Evolutionary conservation across 2,113 vertebrate genomes (phyloP), one percentile per base, ranked within the genome.

Genomic region (Noturus placidus): DNA sequence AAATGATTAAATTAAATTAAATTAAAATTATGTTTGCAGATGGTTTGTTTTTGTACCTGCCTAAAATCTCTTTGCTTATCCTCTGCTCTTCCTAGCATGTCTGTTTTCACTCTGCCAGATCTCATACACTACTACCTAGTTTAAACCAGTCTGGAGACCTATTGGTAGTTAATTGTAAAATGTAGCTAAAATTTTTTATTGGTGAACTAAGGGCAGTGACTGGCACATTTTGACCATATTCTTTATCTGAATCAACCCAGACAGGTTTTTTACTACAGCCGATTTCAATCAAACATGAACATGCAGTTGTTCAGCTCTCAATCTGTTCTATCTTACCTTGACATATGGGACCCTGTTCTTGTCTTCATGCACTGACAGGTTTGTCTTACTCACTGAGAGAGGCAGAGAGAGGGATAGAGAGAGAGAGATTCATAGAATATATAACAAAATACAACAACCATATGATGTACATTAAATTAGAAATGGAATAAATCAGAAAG

Each of bases 341-440:
- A 99, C 98, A 91, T 97, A 99, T 0, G 98, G 98, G 87, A 99
- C 98, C 93, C 97, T 95, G 86, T 99, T 99, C 94, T 99, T 99
- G 93, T 99, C 98, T 94, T 99, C 98, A 42, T 99, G 98, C 87
- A 99, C 98, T 87, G 98, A 97, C 86, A 99, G 96, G 93, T 99
- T 99, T 90, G 94, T 97, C 95, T 99, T 99, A 86, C 97, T 96
- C 90, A 98, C 98, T 99, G 94, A 81, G 93, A 94, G 83, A 92
- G 65, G 92, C 90, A 91, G 65, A 77, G 17, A 65, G 46, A 82
- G 63, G 22, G 65, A 42, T 14, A 88, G 30, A 54, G 42, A 84
- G 42, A 83, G 67, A 52, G 38, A n/a, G n/a, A 74, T 42, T 74
- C 10, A 30, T 15, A 76, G 67, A 63, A 20, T n/a, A 46, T 77